Evolutionary conservation across 2,797 vertebrate species (phyloP).

Genomic region (Hypotaenidia philippensis): DNA sequence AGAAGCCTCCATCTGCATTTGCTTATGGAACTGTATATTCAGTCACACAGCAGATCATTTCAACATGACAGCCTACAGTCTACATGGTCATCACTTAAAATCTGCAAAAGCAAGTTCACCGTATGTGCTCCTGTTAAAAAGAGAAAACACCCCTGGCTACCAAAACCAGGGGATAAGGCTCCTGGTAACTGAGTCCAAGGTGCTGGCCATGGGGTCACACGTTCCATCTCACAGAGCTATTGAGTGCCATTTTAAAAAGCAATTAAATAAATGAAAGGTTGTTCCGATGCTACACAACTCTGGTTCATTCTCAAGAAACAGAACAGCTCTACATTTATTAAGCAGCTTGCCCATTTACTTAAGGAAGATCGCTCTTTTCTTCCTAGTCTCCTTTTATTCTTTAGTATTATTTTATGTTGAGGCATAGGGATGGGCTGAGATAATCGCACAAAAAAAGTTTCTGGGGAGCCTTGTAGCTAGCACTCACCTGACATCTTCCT

Average conservation of each 20-base stretch:
- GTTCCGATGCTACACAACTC: background rate
- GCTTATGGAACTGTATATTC: background rate
- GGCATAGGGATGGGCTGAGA: background rate
- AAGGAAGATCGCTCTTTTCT: background rate
- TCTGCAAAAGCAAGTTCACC: background rate
- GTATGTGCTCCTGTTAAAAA: background rate
- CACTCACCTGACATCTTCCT: background rate
- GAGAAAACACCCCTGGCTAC: background rate
- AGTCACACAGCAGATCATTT: background rate
- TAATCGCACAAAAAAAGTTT: background rate
- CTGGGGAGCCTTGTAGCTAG: background rate
- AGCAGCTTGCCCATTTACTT: background rate
- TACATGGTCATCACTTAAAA: background rate
- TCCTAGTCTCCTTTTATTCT: background rate
- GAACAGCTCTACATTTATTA: background rate
- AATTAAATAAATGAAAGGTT: background rate
- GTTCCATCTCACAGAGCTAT: background rate
- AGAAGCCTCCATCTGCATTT: background rate
- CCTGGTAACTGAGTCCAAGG: background rate
- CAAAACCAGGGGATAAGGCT: fast-evolving
- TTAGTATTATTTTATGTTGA: background rate
- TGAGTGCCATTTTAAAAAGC: background rate
- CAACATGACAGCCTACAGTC: background rate
- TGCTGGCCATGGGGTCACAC: background rate
- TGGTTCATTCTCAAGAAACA: background rate